Evolutionary conservation across 2,888 invertebrate genomes (phyloP), one percentile per base, ranked within the genome.

Genomic region (Sarcophaga variegata): DNA sequence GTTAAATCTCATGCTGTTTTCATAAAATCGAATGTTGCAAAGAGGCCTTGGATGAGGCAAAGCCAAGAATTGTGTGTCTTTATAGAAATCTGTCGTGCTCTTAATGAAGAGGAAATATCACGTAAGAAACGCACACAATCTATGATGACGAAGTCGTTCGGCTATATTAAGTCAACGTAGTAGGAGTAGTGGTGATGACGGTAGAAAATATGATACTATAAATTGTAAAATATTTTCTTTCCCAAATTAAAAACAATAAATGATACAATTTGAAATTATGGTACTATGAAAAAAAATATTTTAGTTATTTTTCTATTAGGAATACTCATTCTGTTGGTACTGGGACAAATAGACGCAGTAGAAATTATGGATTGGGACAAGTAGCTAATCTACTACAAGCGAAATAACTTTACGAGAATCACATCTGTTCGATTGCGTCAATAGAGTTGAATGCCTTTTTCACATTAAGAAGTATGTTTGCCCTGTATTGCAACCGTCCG

Each of bases 1-100:
- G 90, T 90, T 45, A 92, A 92, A 72, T 90, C 92, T 3, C 91
- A 92, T 80, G 91, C 92, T 0, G 88, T 91, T 1, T 89, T 92
- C 90, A 90, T 66, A 92, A 92, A 80, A 90, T 90, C 25, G 92
- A 92, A 74, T 91, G 91, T 1, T 90, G 90, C 76, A 89, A 90
- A n/a, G 91, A 92, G 6, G 90, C 89, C 0, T 88, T 92, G 3
- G 89, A 90, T 3, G 88, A 85, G 8, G 91, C 92, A 91, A 14
- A 90, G 90, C n/a, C 76, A 89, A 0, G 49, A 71, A 1, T 81
- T 92, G 3, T 88, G 89, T 75, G 84, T 87, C 12, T 92, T 92
- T 79, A 88, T 92, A 66, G 91, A 92, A 22, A 83, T 90, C 20
- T 92, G 92, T 72, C 90, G 89, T 63, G 89, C 89, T 86, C 86